Base-by-base conservation (phyloP, 2,797 vertebrate genomes). In the Leptatherina wallacei region DNA sequence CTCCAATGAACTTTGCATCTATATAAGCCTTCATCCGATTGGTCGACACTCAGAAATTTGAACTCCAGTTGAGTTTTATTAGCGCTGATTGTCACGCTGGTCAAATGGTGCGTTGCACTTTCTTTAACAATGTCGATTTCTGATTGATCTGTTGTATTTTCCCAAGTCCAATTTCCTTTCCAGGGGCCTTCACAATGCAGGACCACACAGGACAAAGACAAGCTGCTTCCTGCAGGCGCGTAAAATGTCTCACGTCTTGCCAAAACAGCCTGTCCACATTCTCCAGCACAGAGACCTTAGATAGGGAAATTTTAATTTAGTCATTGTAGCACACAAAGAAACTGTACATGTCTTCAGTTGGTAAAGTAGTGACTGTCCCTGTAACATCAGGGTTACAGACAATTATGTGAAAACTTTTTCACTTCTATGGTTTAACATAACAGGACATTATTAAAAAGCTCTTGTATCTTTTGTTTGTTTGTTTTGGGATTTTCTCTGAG, bases 151-250 rank as follows among this genome's bases (percentile, higher is more conserved):
- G 29, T 42, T 12, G 6, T 24, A 27, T 83, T 77, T 52, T 2
- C 66, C 78, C 47, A 60, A 1, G 14, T 52, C 88, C 93, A 93
- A 58, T 16, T 59, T 29, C 82, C 81, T 0, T 1, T 83, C 92
- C 93, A 95, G 22, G 0, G 0, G 0, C 1, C 0, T 32, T 88
- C 90, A 78, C 94, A 94, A 71, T 95, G 91, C n/a, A 49, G 57
- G 38, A 95, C 84, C 2, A 66, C 74, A 76, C 94, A 95, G 30
- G 55, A 81, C 75, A 94, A 38, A 3, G 67, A 65, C 49, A 90
- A 27, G 42, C 51, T 81, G 40, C 16, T 40, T 14, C 92, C 92
- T 67, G 70, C 70, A 38, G 77, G 49, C 16, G 71, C 64, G 18
- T 40, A 0, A 12, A 75, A 6, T 0, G 29, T 66, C 0, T 16